Base-by-base conservation (phyloP, 1,140 invertebrate genomes). In the Drosophila varians region DNA sequence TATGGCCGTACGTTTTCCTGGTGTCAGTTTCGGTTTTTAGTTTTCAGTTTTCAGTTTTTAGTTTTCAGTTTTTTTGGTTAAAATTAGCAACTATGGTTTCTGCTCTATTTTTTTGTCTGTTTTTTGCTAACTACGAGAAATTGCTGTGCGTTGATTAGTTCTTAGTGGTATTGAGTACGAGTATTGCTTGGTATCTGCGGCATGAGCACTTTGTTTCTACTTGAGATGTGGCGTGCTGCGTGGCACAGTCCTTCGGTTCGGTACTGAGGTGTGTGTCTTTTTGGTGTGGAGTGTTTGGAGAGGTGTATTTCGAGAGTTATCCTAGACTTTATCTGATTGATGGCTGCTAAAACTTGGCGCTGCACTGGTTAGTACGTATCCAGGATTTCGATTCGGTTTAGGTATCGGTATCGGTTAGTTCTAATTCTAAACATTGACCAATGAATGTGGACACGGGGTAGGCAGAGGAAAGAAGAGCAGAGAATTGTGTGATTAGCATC, bases 371-470 rank as follows among this genome's bases (percentile, higher is more conserved):
- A 34, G 38, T 52, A 34, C 36, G 46, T 65, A 23, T 52, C 62
- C 62, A 68, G 48, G 45, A 6, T 47, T 45, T 56, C 18, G 21
- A 43, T 72, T 49, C 47, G 34, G 16, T 65, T 66, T 53, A 7
- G 26, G 6, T 43, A 19, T 49, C 46, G 28, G 9, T 25, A 28
- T 47, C 42, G 23, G 40, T 73, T 74, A 38, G 48, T 68, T 83
- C 77, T 87, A 83, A 76, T 89, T 88, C 78, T 87, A 80, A 48
- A 60, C 53, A 73, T 70, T 70, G 47, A 69, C 42, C 70, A 45
- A 77, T 66, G 72, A 54, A 34, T 34, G 25, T 46, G 53, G 42
- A 49, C 31, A 56, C 5, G 68, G 45, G 66, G 28, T 7, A 40
- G 60, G 66, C 57, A 83, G 38, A 74, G 51, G 54, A 54, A 34